phyloP scores from a whole-genome alignment of 2,113 vertebrate species.

The Nyctibius bracteatus region DNA sequence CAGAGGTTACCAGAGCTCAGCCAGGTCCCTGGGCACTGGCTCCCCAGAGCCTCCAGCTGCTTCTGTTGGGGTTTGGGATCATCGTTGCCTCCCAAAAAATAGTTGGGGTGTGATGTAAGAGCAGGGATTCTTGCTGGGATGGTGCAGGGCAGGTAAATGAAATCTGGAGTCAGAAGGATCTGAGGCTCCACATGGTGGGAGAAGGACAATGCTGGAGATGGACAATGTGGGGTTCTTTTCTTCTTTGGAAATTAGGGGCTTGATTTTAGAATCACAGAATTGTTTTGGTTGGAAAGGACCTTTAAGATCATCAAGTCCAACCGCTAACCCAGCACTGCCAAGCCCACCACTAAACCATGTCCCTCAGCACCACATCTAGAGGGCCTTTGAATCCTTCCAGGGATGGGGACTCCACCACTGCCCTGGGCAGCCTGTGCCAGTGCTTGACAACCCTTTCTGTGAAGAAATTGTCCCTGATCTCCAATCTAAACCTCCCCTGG shows the following conservation, averaged over 20 bases:
- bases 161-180: neutral
- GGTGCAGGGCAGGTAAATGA: neutral
- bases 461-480: too few relatives aligned
- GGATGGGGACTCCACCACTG: too few relatives aligned
- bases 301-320: too few relatives aligned
- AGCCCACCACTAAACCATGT: too few relatives aligned
- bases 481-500: too few relatives aligned
- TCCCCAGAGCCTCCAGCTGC: neutral
- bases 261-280: too few relatives aligned
- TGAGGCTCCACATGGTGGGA: neutral
- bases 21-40: accelerated
- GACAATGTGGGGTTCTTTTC: accelerated
- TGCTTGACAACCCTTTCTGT: too few relatives aligned
- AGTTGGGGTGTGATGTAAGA: neutral
- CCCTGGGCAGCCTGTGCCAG: too few relatives aligned
- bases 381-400: too few relatives aligned
- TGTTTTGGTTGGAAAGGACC: too few relatives aligned
- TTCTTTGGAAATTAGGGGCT: neutral
- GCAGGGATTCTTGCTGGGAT: neutral
- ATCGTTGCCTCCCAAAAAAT: accelerated
- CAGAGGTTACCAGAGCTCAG: accelerated
- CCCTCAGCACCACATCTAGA: too few relatives aligned
- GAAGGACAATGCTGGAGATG: neutral
- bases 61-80: neutral
- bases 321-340: too few relatives aligned